phyloP scores from a whole-genome alignment of 2,113 vertebrate species.

The Copsychus sechellarum region DNA sequence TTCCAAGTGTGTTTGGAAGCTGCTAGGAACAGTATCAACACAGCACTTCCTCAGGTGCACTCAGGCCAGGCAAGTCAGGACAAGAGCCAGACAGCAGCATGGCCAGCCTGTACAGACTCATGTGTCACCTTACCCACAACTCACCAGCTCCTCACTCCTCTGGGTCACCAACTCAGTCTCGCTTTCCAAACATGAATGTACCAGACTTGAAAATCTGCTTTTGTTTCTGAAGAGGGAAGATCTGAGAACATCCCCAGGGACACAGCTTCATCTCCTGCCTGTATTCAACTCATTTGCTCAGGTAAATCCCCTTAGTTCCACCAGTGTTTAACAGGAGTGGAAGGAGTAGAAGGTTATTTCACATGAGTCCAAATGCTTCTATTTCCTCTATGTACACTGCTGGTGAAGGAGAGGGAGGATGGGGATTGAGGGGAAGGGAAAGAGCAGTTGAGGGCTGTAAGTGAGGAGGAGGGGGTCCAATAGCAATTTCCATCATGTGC shows the following conservation, averaged over 20 bases:
- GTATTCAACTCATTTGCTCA: background rate
- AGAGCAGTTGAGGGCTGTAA: background rate
- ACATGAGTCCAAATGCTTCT: background rate
- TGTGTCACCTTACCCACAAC: background rate
- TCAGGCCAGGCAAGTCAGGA: background rate
- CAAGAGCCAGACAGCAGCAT: fast-evolving
- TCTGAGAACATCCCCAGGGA: background rate
- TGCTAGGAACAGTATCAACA: background rate
- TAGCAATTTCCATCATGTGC: background rate
- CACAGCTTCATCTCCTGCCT: background rate
- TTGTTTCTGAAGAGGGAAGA: background rate
- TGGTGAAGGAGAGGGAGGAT: fast-evolving
- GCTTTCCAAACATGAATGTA: fast-evolving
- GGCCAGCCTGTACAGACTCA: background rate
- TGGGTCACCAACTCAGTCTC: background rate
- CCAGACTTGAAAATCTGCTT: background rate
- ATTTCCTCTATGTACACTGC: background rate
- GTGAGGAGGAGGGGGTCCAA: background rate
- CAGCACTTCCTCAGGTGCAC: background rate
- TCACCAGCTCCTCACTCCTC: background rate
- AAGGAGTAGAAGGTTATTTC: background rate
- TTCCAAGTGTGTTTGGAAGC: background rate
- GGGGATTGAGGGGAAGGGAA: background rate
- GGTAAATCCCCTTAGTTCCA: background rate
- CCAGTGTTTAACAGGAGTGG: background rate